A percentile compares a stretch with the other conserved stretches of the same genome.
Evolutionary conservation across 2,113 vertebrate species (phyloP).

Genomic region (Leucosticte australis): DNA sequence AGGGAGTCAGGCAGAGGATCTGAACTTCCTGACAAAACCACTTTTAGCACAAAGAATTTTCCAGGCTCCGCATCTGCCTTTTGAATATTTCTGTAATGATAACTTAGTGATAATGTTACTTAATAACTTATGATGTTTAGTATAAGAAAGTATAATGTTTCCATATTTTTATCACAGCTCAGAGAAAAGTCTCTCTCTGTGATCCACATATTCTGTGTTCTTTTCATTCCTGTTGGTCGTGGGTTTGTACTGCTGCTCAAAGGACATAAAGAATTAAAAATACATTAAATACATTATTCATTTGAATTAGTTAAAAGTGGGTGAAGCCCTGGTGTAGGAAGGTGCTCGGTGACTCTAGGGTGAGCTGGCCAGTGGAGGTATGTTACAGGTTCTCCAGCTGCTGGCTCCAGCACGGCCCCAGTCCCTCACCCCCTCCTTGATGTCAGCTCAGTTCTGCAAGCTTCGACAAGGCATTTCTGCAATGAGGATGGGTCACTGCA

Average conservation of each 20-base stretch:
- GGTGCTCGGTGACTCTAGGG: neutral
- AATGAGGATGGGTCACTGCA: slow-evolving; percentile 23
- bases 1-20: neutral
- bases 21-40: neutral
- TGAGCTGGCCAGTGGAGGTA: neutral
- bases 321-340: neutral
- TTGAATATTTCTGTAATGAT: neutral
- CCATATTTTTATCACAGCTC: neutral
- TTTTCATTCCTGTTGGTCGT: rapidly evolving
- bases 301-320: neutral
- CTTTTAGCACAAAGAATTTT: neutral
- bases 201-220: neutral
- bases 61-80: neutral
- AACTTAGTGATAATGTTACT: neutral
- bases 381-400: neutral
- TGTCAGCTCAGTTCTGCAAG: neutral
- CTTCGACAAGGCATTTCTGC: neutral
- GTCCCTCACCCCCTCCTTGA: neutral
- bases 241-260: neutral
- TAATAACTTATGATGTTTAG: neutral
- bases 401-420: neutral
- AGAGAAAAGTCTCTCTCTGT: neutral
- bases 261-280: neutral
- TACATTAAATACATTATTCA: neutral
- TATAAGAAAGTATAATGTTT: neutral